Percentiles rank a stretch among this genome's conserved stretches.
These are phyloP conservation scores for Aurelia sp. DNA, from an alignment of 30 jellyfish, hydroid and myxozoan genomes.

Conservation along the genomic window DNA sequence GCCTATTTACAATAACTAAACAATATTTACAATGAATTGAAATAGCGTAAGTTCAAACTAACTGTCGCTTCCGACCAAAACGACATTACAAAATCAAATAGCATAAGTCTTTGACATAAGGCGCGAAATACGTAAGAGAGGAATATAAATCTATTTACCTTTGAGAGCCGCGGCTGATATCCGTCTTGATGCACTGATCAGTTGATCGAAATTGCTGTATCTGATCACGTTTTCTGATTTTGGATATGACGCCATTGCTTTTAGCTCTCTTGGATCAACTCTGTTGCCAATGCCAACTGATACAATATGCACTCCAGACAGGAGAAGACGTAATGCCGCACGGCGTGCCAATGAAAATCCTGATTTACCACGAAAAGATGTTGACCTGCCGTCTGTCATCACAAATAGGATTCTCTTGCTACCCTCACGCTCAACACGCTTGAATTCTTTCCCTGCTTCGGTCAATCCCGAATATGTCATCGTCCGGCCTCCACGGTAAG, in stretches of 20 bases:
- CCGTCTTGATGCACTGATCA: constrained; percentile 50
- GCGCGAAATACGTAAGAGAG: not conserved
- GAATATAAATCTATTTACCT: not conserved
- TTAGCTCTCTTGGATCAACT: constrained; percentile 48
- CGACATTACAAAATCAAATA: too few relatives aligned
- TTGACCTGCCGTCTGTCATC: constrained; percentile 73
- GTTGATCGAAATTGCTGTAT: constrained; percentile 36
- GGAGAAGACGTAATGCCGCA: constrained; percentile 24
- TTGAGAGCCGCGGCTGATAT: constrained; percentile 62
- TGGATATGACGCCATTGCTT: constrained; percentile 70
- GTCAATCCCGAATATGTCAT: constrained; percentile 47
- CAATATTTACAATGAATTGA: too few relatives aligned
- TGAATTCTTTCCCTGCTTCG: constrained; percentile 30
- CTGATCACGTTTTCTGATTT: constrained; percentile 39
- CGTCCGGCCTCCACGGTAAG: constrained; percentile 62
- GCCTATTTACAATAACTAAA: too few relatives aligned
- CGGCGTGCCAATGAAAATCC: constrained; percentile 51
- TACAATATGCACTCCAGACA: constrained; percentile 35
- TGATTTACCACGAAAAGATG: constrained; percentile 18
- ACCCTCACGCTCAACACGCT: not conserved
- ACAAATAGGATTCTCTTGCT: constrained; percentile 35
- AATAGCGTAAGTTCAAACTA: too few relatives aligned
- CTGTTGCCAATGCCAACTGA: constrained; percentile 65
- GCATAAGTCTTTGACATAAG: too few relatives aligned
- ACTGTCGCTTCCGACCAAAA: too few relatives aligned